Conservation (phyloP, 2,113 vertebrate species). For the Geococcyx californianus region DNA sequence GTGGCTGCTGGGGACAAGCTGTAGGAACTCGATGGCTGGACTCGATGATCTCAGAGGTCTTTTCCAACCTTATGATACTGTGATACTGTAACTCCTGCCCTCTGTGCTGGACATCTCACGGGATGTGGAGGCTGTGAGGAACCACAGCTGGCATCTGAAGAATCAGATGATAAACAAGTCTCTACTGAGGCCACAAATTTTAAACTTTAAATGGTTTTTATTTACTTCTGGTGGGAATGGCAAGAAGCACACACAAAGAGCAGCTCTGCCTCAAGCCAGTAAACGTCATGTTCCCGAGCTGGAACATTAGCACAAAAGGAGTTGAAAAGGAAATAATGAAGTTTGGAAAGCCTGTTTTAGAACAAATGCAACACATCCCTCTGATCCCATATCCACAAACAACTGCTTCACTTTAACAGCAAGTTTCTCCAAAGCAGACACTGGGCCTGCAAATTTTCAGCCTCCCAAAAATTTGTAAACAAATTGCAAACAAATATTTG, state of each 20-base stretch:
- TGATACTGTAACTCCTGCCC: too few species aligned
- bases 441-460: neutral
- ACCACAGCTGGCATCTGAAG: rapidly evolving
- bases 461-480: neutral
- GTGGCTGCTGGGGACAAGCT: neutral
- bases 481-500: neutral
- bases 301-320: neutral
- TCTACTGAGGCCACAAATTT: neutral
- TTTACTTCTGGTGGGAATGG: neutral
- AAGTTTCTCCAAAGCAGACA: neutral
- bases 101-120: rapidly evolving
- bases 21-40: too few species aligned
- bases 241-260: rapidly evolving
- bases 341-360: neutral
- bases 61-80: too few species aligned
- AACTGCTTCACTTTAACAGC: neutral
- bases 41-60: too few species aligned
- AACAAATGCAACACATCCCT: rapidly evolving
- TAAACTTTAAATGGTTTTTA: neutral
- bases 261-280: neutral
- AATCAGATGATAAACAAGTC: rapidly evolving
- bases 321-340: neutral
- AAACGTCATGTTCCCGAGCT: neutral
- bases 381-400: neutral
- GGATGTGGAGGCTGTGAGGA: rapidly evolving